These are phyloP conservation scores for Xerus inauris DNA, from an alignment of 2,113 vertebrate species.

Conservation along the genomic window DNA sequence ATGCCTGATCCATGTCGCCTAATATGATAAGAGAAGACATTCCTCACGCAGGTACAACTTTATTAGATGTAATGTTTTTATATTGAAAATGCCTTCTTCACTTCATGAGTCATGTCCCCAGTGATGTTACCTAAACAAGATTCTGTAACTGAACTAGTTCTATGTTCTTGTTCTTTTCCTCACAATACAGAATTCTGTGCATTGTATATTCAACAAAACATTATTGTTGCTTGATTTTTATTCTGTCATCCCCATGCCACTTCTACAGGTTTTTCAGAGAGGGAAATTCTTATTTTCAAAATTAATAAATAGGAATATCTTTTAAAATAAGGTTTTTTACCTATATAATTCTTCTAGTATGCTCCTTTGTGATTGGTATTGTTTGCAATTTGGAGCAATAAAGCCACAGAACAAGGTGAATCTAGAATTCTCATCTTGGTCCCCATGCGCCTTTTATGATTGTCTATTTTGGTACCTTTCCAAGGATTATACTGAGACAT, in stretches of 20 bases:
- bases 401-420: not conserved
- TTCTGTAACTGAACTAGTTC: not conserved
- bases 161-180: not conserved
- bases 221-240: not conserved
- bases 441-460: not conserved
- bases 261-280: not conserved
- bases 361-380: not conserved
- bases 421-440: constrained; percentile 33
- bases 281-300: not conserved
- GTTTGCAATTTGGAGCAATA: not conserved
- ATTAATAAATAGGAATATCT: not conserved
- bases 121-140: not conserved
- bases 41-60: not conserved
- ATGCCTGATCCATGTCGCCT: not conserved
- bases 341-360: not conserved
- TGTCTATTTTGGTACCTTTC: constrained; percentile 33
- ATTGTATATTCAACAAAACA: not conserved
- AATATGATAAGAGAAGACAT: not conserved
- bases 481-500: constrained; percentile 56
- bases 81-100: not conserved
- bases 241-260: not conserved
- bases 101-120: not conserved
- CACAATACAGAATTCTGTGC: not conserved
- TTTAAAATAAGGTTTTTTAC: not conserved
- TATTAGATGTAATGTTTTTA: not conserved